Base-by-base conservation (phyloP, 2,888 invertebrate species). In the Stenotaenia linearis region DNA sequence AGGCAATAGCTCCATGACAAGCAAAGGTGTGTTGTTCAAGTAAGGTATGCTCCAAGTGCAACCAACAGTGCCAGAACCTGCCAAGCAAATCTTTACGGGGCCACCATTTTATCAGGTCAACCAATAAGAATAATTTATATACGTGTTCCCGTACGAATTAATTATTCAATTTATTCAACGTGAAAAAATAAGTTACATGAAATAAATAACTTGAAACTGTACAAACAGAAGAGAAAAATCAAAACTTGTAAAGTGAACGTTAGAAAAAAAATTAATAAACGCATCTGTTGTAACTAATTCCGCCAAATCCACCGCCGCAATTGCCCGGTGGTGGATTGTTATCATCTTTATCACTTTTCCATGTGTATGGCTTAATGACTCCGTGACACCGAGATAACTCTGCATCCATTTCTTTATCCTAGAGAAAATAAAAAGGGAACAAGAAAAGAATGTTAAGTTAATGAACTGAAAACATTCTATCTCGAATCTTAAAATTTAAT, bases 331-430 rank as follows among this genome's bases (percentile, higher is more conserved):
- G 56, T 56, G 56, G 56, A 18, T 56, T 56, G 18, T 56, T 56
- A 21, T 56, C 56, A 21, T 56, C 56, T 56, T 56, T 56, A 56
- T 56, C 56, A 9, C 56, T 56, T 56, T 56, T 56, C 56, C 56
- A 56, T n/a, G 56, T 18, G 56, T 56, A 56, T 56, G 56, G 56
- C 23, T 18, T 56, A n/a, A 56, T 18, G 56, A 56, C 21, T 56
- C 56, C 56, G 18, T 56, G 56, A 56, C 56, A 56, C 23, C 56
- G 56, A 21, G 56, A 56, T 56, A 56, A 56, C 23, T 56, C 7
- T 18, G 56, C 56, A 56, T 56, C 56, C 56, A 56, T 56, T 56
- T 56, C 56, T 56, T 56, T 56, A n/a, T 56, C 56, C 56, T 56
- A 56, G 18, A 56, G 3, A 6, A 56, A 56, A 56, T 45, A 9